These are phyloP conservation scores for Papilio polyxenes DNA, from an alignment of 1,140 invertebrate species.

Conservation along the genomic window DNA sequence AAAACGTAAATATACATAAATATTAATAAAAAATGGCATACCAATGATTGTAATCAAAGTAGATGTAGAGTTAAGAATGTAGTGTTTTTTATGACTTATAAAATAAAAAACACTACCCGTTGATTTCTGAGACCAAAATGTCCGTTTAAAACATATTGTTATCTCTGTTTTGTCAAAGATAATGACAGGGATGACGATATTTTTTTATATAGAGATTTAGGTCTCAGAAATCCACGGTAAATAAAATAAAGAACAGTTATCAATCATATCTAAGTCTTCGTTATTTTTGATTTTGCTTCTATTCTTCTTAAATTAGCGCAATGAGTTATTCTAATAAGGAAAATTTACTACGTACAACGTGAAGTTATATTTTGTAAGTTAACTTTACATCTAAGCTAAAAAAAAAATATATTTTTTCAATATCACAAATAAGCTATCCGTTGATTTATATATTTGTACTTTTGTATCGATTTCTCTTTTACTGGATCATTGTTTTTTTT, in stretches of 20 bases:
- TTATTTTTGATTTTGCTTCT: slow-evolving; percentile 1
- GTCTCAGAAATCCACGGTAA: too few species aligned
- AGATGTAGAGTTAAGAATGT: not conserved
- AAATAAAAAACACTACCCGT: slow-evolving; percentile 2
- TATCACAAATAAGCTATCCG: slow-evolving; percentile 5
- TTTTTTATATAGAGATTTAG: too few species aligned
- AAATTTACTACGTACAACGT: slow-evolving; percentile 21
- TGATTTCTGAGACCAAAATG: too few species aligned
- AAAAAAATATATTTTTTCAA: slow-evolving; percentile 23
- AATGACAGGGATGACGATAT: too few species aligned
- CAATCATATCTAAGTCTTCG: not conserved
- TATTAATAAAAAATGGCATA: too few species aligned
- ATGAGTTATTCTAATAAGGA: not conserved
- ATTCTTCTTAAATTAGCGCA: not conserved
- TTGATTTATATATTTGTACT: slow-evolving; percentile 31
- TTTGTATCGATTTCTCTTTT: slow-evolving; percentile 17
- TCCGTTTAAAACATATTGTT: too few species aligned
- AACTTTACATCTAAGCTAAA: slow-evolving; percentile 8
- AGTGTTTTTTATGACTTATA: not conserved
- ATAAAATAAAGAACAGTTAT: not conserved
- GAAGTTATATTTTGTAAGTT: slow-evolving; percentile 25
- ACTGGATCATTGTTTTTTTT: slow-evolving; percentile 19
- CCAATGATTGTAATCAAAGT: not conserved
- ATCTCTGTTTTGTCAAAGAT: too few species aligned
- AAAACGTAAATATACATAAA: too few species aligned